Conservation (phyloP, 2,888 invertebrate genomes). For the Exocentrus adspersus region DNA sequence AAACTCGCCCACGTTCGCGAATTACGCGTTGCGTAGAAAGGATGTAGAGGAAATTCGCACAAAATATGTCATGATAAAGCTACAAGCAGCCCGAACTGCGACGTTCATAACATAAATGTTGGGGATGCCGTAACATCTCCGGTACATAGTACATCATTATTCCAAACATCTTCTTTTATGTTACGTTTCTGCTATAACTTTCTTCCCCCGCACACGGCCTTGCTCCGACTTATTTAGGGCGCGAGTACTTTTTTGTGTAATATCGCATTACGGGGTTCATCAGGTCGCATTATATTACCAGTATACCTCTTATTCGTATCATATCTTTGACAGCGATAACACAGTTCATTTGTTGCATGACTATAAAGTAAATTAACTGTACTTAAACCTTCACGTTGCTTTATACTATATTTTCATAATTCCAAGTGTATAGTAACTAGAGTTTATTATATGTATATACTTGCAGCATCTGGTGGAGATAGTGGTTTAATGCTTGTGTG, state of each 20-base stretch:
- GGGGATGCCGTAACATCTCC: not conserved
- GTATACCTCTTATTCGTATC: no score
- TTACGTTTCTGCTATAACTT: not conserved
- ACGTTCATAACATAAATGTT: slow-evolving; percentile 3
- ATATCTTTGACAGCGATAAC: no score
- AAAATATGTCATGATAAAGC: not conserved
- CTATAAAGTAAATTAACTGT: no score
- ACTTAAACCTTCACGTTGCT: no score
- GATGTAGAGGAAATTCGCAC: not conserved
- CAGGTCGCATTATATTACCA: no score
- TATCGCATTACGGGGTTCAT: no score
- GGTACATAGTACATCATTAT: slow-evolving; percentile 3
- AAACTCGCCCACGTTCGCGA: not conserved
- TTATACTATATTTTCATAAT: no score
- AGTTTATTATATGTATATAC: not conserved
- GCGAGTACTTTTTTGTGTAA: no score
- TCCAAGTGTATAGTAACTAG: no score
- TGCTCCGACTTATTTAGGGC: not conserved
- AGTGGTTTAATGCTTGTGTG: slow-evolving; percentile 23
- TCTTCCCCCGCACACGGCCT: not conserved
- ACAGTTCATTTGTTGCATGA: no score
- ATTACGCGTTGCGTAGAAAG: not conserved
- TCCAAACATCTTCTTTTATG: slow-evolving; percentile 2
- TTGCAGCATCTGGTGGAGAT: slow-evolving; percentile 12
- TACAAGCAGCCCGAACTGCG: not conserved